Evolutionary conservation across 2,113 vertebrate genomes (phyloP), one percentile per base, ranked within the genome.

Genomic region (Etheostoma spectabile): DNA sequence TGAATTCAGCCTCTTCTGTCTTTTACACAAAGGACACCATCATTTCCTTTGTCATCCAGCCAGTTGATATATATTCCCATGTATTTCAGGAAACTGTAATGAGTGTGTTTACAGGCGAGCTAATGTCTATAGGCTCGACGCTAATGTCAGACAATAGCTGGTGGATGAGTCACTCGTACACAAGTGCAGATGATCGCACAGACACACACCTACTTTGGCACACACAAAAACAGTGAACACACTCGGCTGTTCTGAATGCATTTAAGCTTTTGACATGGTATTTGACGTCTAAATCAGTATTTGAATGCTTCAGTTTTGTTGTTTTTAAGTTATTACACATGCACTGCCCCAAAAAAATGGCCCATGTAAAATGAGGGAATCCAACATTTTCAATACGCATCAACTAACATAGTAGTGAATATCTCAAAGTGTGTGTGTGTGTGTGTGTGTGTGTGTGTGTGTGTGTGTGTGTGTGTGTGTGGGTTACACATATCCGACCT

Each of bases 71-170:
- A 84, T 77, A 87, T 86, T 56, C 69, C 16, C 71, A 55, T 86
- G 84, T 89, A 82, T 88, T 89, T 84, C 79, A 72, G 80, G 75
- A 74, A 87, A 71, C 79, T 0, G 60, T 76, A 83, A 86, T 82
- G 86, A 87, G 66, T 22, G 55, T 77, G 74, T 68, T 79, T 77
- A 73, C 62, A 77, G 69, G 59, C 52, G 14, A 82, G 77, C 61
- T 83, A 68, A 88, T 79, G 81, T 79, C 80, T 83, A 49, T 77
- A 66, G 79, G 70, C 77, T 71, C 6, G 8, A 82, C 77, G 83
- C 80, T 65, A 42, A 55, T 83, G 79, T 81, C 87, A 89, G 83
- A 88, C 79, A 82, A 80, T 63, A 64, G 51, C 57, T 66, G 69
- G 24, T 63, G 61, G 61, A 89, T 80, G 86, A 89, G 55, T 82